phyloP scores from a whole-genome alignment of 2,113 vertebrate species.

The Columbina picui region DNA sequence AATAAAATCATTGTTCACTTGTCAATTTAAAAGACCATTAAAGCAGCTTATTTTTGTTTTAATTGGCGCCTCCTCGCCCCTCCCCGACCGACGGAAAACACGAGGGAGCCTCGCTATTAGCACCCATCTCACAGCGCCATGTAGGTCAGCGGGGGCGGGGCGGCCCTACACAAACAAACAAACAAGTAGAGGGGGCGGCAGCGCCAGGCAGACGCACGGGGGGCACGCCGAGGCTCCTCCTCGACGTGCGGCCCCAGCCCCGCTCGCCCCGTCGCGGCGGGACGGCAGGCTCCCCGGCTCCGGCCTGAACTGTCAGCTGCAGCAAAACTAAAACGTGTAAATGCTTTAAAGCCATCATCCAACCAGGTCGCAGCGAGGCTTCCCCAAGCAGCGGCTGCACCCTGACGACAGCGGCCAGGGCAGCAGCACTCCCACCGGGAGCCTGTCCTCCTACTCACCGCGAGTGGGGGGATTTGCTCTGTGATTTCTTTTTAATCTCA shows the following conservation, averaged over 20 bases:
- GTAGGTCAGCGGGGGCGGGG: slow-evolving; percentile 79
- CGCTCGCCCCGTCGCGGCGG: not conserved
- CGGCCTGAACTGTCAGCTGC: slow-evolving; percentile 75
- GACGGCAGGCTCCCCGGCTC: slow-evolving; percentile 8
- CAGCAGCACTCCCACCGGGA: not conserved
- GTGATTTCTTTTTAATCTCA: not conserved
- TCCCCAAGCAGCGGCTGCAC: slow-evolving; percentile 61
- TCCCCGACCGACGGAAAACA: slow-evolving; percentile 71
- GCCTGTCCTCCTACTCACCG: not conserved
- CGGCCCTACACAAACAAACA: slow-evolving; percentile 60
- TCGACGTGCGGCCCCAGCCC: not conserved
- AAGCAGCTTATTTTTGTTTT: slow-evolving; percentile 96
- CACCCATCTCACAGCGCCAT: slow-evolving; percentile 53
- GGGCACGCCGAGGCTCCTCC: slow-evolving; percentile 4
- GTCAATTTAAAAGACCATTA: slow-evolving; percentile 99
- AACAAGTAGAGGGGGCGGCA: not conserved
- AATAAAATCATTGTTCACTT: slow-evolving; percentile 99
- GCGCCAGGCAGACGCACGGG: slow-evolving; percentile 76
- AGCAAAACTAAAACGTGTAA: slow-evolving; percentile 80
- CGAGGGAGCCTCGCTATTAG: slow-evolving; percentile 34
- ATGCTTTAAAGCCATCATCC: slow-evolving; percentile 71
- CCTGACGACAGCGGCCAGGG: not conserved
- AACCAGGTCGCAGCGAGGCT: slow-evolving; percentile 56
- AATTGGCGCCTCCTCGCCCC: slow-evolving; percentile 88
- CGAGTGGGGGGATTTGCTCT: not conserved